Conservation (phyloP, 2,888 invertebrate species). For the Dynastes tityus region DNA sequence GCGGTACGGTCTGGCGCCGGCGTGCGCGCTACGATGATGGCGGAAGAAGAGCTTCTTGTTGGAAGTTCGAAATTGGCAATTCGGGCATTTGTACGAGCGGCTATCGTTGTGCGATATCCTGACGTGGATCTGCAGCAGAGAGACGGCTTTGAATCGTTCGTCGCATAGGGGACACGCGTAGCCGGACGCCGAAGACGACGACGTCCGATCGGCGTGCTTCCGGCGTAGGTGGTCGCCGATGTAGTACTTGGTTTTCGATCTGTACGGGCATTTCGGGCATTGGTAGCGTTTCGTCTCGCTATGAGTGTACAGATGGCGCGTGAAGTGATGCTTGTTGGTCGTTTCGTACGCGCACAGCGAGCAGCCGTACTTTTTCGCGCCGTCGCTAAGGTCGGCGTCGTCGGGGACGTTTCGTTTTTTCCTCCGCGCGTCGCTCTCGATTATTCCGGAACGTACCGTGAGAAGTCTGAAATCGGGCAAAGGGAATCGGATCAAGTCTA, state of each 20-base stretch:
- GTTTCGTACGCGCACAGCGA: conserved; percentile 1
- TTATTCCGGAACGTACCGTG: too few species aligned
- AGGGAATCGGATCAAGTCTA: too few species aligned
- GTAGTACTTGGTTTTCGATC: not conserved
- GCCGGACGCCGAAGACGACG: not conserved
- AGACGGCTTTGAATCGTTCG: not conserved
- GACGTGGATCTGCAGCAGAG: not conserved
- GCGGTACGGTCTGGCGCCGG: not conserved
- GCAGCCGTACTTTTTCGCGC: not conserved
- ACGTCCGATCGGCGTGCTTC: not conserved
- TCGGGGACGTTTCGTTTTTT: too few species aligned
- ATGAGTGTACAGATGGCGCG: not conserved
- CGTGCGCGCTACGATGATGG: not conserved
- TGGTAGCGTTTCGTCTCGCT: not conserved
- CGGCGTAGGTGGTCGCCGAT: not conserved
- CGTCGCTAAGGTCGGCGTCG: too few species aligned
- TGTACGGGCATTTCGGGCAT: not conserved
- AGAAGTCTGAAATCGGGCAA: too few species aligned
- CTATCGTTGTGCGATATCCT: not conserved
- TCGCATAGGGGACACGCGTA: not conserved
- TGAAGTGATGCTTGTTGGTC: not conserved
- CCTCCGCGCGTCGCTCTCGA: too few species aligned
- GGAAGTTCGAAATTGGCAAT: not conserved
- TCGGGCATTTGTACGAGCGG: not conserved
- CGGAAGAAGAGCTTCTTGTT: not conserved